These are phyloP conservation scores for Pterophyllum scalare DNA, from an alignment of 2,113 vertebrate genomes.

Conservation along the genomic window DNA sequence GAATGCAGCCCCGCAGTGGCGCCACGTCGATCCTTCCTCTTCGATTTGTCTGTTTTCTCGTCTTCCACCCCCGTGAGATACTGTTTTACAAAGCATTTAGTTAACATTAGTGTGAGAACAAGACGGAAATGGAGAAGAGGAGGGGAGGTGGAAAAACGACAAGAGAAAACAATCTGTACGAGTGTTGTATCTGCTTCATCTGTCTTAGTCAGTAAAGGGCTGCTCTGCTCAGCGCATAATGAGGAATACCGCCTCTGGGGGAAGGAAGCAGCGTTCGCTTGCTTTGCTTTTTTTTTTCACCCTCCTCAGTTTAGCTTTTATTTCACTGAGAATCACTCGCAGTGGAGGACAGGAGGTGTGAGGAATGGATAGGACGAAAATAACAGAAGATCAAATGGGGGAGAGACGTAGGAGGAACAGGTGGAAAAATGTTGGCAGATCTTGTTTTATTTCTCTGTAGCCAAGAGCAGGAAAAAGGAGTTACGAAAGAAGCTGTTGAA, in stretches of 20 bases:
- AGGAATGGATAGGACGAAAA: neutral
- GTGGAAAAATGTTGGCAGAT: neutral
- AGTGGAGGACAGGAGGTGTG: neutral
- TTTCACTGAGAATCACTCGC: conserved; percentile 27
- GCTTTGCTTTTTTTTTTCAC: conserved; percentile 6
- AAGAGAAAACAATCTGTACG: conserved; percentile 69
- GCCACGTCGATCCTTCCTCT: conserved; percentile 31
- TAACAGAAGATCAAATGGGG: neutral
- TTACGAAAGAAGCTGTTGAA: neutral
- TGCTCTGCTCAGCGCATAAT: conserved; percentile 49
- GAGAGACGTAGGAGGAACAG: neutral
- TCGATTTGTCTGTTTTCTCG: conserved; percentile 55
- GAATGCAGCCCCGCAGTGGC: conserved; percentile 40
- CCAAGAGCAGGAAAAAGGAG: neutral
- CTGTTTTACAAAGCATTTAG: conserved; percentile 70
- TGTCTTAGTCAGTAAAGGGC: conserved; percentile 60
- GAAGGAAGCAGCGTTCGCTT: conserved; percentile 38
- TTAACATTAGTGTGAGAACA: conserved; percentile 63
- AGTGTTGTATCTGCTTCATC: conserved; percentile 66
- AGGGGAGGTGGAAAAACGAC: conserved; percentile 27
- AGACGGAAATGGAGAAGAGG: conserved; percentile 26
- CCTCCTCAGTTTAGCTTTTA: conserved; percentile 26
- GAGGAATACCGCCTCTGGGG: conserved; percentile 47
- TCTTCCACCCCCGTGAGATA: conserved; percentile 52
- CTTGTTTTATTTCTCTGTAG: neutral